Evolutionary conservation across 2,888 invertebrate species (phyloP).

Genomic region (Hoplodrina blanda): DNA sequence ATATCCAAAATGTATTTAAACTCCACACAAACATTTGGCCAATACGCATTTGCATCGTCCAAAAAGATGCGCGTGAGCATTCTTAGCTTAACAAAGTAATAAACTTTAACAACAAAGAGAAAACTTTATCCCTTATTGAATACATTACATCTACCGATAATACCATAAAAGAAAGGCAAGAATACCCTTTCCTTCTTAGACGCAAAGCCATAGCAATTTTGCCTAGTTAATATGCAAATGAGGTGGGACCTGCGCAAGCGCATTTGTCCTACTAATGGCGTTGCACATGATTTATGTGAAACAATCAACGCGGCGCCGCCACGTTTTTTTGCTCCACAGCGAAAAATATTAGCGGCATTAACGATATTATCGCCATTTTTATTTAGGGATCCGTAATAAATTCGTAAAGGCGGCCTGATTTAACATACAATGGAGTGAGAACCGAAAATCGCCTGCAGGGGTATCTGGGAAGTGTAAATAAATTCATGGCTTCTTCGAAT

Average conservation of each 20-base stretch:
- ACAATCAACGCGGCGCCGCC: slow-evolving; percentile 66
- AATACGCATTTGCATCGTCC: slow-evolving; percentile 2
- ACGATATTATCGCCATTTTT: slow-evolving; percentile 59
- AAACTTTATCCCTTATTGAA: slow-evolving; percentile 36
- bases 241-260: slow-evolving; percentile 64
- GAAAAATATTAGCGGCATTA: slow-evolving; percentile 59
- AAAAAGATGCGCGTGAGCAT: background rate
- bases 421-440: slow-evolving; percentile 62
- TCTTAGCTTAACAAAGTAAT: slow-evolving; percentile 15
- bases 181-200: slow-evolving; percentile 43
- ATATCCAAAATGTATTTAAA: background rate
- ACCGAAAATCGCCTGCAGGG: slow-evolving; percentile 50
- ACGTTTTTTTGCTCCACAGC: slow-evolving; percentile 56
- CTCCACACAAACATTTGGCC: slow-evolving; percentile 15
- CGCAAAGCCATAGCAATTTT: slow-evolving; percentile 54
- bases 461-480: slow-evolving; percentile 49
- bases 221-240: slow-evolving; percentile 71
- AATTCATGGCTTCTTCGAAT: slow-evolving; percentile 59
- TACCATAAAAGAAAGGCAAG: slow-evolving; percentile 47
- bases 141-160: slow-evolving; percentile 39
- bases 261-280: slow-evolving; percentile 73
- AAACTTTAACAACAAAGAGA: slow-evolving; percentile 26
- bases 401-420: slow-evolving; percentile 37
- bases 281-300: slow-evolving; percentile 70
- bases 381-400: slow-evolving; percentile 58